Evolutionary conservation across 2,797 vertebrate genomes (phyloP), one percentile per base, ranked within the genome.

Genomic region (Eptatretus atami): DNA sequence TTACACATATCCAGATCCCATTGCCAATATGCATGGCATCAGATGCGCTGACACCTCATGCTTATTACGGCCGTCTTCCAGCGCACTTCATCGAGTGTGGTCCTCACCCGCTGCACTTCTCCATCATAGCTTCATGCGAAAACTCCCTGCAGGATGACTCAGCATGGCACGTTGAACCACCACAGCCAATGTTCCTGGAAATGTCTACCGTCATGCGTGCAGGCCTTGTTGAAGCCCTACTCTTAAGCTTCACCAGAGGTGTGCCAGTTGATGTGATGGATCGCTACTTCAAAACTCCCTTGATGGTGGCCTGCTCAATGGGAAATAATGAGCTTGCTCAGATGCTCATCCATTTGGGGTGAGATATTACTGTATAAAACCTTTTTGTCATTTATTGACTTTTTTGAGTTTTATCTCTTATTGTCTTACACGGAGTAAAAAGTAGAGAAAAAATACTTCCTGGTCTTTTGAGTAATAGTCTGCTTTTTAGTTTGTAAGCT

Each of bases 131-230:
- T 44, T 44, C 31, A 44, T 44, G 31, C 6, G 31, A 44, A 44
- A 84, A 96, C 61, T 84, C 83, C 0, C 66, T 94, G 11, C 73
- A 83, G 1, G 82, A 94, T 1, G 85, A 98, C 70, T 83, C 82
- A 0, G 76, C 66, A 2, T 93, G 85, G 86, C 94, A 93, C 64
- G 55, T 77, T 1, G 79, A 85, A 0, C 76, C 78, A 13, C 79
- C 82, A 0, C 70, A 72, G 6, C 82, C 72, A 64, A 65, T 52
- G 0, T 87, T 76, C 65, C 63, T 76, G 63, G 80, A 79, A 14
- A 76, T 94, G 65, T 88, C 78, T 72, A 73, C 77, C 70, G 77
- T 82, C 9, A 77, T 80, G 66, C 83, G 73, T 70, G 76, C 68
- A 0, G 83, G 78, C 63, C 82, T 95, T 66, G 60, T 82, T n/a